These are phyloP conservation scores for Zoanthus solanderi DNA, from an alignment of 92 coral and sea anemone species.

Conservation along the genomic window DNA sequence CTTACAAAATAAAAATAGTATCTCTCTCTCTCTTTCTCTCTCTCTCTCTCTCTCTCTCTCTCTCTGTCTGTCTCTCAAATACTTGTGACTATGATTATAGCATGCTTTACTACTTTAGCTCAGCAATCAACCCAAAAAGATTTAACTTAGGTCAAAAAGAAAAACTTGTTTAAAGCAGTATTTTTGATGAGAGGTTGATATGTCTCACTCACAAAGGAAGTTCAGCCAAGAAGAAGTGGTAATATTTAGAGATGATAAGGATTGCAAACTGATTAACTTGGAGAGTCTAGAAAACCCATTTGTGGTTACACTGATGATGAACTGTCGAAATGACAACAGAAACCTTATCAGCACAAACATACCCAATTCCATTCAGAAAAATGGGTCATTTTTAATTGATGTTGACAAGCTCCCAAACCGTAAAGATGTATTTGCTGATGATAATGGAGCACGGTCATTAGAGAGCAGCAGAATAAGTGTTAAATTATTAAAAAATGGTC, in stretches of 20 bases:
- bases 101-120: no score
- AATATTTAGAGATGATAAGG: background rate
- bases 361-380: conserved; percentile 50
- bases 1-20: no score
- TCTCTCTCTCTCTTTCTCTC: no score
- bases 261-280: background rate
- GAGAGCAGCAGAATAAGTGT: conserved; percentile 54
- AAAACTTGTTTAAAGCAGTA: no score
- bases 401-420: conserved; percentile 32
- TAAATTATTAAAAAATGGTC: conserved; percentile 38
- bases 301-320: background rate
- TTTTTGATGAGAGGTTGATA: background rate
- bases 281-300: background rate
- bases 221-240: background rate
- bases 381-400: conserved; percentile 47
- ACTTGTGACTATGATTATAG: no score
- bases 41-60: no score
- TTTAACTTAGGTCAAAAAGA: no score
- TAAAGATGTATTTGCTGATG: conserved; percentile 50
- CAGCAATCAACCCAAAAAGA: no score
- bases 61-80: no score
- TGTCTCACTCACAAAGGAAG: background rate
- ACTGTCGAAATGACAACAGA: background rate
- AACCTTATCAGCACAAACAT: background rate
- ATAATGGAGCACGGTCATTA: conserved; percentile 56